Evolutionary conservation across 2,888 invertebrate genomes (phyloP).

Genomic region (Dinocampus coccinellae): DNA sequence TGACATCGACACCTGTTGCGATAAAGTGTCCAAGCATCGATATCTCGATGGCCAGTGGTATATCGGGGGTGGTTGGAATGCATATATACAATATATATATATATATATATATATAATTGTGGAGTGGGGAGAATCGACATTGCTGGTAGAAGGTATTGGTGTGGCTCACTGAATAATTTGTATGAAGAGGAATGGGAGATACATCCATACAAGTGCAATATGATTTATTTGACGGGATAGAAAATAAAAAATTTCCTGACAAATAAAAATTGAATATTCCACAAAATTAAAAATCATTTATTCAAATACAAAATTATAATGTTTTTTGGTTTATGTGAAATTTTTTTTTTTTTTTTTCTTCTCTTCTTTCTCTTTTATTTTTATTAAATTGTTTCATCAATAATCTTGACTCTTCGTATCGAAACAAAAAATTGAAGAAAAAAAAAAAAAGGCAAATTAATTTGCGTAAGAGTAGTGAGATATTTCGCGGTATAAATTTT

Average conservation of each 20-base stretch:
- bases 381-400: too few species aligned
- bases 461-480: not conserved
- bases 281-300: slow-evolving; percentile 6
- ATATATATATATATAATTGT: not conserved
- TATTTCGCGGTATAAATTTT: not conserved
- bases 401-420: too few species aligned
- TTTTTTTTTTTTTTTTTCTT: not conserved
- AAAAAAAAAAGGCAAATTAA: slow-evolving; percentile 22
- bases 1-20: slow-evolving; percentile 52
- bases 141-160: slow-evolving; percentile 16
- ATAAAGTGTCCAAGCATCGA: slow-evolving; percentile 50
- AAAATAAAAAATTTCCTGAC: not conserved
- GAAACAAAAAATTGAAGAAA: slow-evolving; percentile 9
- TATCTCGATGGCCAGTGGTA: slow-evolving; percentile 47
- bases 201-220: slow-evolving; percentile 23
- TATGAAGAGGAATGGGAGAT: not conserved
- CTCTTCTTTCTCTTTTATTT: too few species aligned
- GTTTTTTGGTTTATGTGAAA: not conserved
- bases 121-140: slow-evolving; percentile 11
- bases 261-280: not conserved
- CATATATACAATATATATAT: slow-evolving; percentile 13
- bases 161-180: not conserved
- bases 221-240: slow-evolving; percentile 25
- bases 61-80: slow-evolving; percentile 25
- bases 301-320: not conserved